Base-by-base conservation (phyloP, 1,140 invertebrate species). In the Papilio helenus region DNA sequence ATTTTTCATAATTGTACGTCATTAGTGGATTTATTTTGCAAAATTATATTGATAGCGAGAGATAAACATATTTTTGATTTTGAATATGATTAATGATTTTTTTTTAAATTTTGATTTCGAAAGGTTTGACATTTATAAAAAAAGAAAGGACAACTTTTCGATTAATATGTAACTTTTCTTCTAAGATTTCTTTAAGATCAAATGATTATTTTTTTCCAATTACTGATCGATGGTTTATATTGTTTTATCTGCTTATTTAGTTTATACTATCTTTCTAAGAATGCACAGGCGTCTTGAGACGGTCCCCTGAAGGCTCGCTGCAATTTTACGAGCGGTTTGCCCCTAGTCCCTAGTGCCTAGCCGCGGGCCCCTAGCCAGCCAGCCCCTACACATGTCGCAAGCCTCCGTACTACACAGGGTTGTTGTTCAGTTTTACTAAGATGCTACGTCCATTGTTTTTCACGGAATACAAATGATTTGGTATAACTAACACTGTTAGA, bases 281-380 rank as follows among this genome's bases (percentile, higher is more conserved):
- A 94, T 93, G 91, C 92, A 92, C 90, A 85, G 83, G 81, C 90
- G 91, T 92, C 92, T 93, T 92, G 90, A 94, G 92, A 94, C 90
- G 74, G 87, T 92, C 88, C 86, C 90, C 91, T 88, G 83, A 87
- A 90, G 88, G 88, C 85, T 85, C 83, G 86, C 81, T 94, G 91
- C 91, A 93, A 92, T 93, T 94, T 94, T 92, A 94, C 90, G 92
- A 94, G 79, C 86, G 84, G 84, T 84, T 68, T 88, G 88, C 91
- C 92, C 91, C 88, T 89, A 86, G 86, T 85, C 82, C 80, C 74
- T n/a, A 76, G 58, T 73, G 79, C 79, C 72, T 49, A 51, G 23
- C 72, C 61, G 12, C 61, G 23, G 79, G 72, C 82, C 83, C 81
- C 80, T 77, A 49, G 82, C 7, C 55, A 39, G 23, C 23, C 20